Evolutionary conservation across 2,113 vertebrate genomes (phyloP).

Genomic region (Neoarius graeffei): DNA sequence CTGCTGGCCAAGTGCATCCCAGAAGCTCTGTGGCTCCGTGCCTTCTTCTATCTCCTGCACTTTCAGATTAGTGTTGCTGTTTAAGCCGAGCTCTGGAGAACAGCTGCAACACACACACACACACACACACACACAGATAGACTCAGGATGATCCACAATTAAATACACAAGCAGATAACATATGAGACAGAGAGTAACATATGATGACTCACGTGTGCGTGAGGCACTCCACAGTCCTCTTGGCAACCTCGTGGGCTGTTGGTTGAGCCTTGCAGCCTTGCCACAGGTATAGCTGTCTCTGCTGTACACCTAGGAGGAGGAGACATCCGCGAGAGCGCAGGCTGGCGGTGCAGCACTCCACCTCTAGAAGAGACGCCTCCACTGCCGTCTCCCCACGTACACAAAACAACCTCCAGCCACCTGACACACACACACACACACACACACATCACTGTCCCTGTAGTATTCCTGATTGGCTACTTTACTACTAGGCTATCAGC

Average conservation of each 20-base stretch:
- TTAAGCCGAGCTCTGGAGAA: conserved; percentile 70
- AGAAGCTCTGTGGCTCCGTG: conserved; percentile 68
- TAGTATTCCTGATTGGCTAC: too few species aligned
- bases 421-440: conserved; percentile 53
- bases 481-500: too few species aligned
- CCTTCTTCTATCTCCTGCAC: conserved; percentile 76
- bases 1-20: conserved; percentile 64
- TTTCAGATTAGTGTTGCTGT: conserved; percentile 61
- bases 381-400: conserved; percentile 68
- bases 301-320: conserved; percentile 66
- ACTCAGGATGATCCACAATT: background rate
- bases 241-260: conserved; percentile 66
- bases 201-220: conserved; percentile 62
- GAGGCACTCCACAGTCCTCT: conserved; percentile 66
- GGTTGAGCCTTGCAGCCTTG: conserved; percentile 73
- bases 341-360: conserved; percentile 67
- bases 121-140: background rate
- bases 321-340: conserved; percentile 75
- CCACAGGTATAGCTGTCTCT: conserved; percentile 70
- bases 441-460: background rate
- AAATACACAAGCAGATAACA: background rate
- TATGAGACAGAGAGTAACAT: background rate
- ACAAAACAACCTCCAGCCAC: conserved; percentile 71
- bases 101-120: conserved; percentile 57
- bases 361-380: conserved; percentile 76